Percentiles rank a stretch among this genome's conserved stretches.
Conservation (phyloP, 1,140 invertebrate genomes). For the Drosophila gunungcola region DNA sequence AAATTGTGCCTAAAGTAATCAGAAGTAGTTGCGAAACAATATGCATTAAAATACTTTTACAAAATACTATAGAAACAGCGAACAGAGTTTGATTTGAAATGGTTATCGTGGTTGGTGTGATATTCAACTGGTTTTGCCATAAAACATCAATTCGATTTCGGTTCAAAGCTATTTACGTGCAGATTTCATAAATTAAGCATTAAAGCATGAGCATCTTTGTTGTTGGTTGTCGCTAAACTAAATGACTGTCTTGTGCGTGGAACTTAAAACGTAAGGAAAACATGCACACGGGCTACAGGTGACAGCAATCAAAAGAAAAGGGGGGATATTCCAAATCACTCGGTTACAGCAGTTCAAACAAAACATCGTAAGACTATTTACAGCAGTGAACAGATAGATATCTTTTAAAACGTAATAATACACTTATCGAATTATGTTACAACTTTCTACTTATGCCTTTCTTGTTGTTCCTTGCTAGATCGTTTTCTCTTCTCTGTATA, state of each 20-base stretch:
- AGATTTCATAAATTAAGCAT: constrained; percentile 65
- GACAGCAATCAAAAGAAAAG: constrained; percentile 24
- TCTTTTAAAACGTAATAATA: constrained; percentile 74
- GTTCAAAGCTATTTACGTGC: constrained; percentile 66
- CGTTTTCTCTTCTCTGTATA: constrained; percentile 44
- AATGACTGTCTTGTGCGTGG: constrained; percentile 79
- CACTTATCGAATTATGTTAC: constrained; percentile 66
- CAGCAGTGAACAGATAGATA: constrained; percentile 65
- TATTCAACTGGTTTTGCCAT: constrained; percentile 20
- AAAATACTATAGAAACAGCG: constrained; percentile 75
- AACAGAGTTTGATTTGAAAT: constrained; percentile 54
- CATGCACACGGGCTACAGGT: constrained; percentile 30
- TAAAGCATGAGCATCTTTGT: constrained; percentile 77
- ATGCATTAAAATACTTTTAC: constrained; percentile 76
- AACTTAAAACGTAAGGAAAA: constrained; percentile 51
- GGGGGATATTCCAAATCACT: constrained; percentile 57
- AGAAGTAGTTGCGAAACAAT: constrained; percentile 63
- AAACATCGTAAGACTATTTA: constrained; percentile 71
- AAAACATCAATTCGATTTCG: constrained; percentile 49
- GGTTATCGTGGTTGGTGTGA: constrained; percentile 17
- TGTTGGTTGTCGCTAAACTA: constrained; percentile 61
- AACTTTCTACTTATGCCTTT: constrained; percentile 56
- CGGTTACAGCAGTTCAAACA: constrained; percentile 61
- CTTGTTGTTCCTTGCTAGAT: constrained; percentile 43
- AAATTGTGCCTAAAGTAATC: constrained; percentile 77